Base-by-base conservation (phyloP, 2,888 invertebrate species). In the Furcula furcula region DNA sequence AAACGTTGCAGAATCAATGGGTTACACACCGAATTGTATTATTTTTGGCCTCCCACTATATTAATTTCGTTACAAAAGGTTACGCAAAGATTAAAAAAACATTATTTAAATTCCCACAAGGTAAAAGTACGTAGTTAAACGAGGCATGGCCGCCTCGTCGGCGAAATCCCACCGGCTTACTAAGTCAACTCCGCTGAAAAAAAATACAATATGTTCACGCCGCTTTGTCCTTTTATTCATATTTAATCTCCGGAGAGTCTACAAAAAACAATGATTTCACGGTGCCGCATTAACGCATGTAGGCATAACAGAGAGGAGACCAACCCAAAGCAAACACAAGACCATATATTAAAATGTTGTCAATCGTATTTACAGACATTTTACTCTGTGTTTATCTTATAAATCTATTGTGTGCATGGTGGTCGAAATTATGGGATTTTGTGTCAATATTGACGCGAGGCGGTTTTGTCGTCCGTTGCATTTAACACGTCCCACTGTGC, bases 231-330 rank as follows among this genome's bases (percentile, higher is more conserved):
- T 82, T 79, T 82, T 82, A 82, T 85, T 84, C 81, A 81, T 87
- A 82, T 86, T 86, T 86, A 84, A 85, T 85, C 83, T 86, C 65
- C 71, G 49, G 51, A 73, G 71, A 67, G 73, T 73, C 70, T 76
- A 83, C 77, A 86, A 86, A 87, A 87, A 87, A 85, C 83, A 83
- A 84, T 79, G 76, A 88, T 87, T 88, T 88, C 83, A 88, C 87
- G 87, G 83, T 82, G 77, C 76, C 78, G 85, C 80, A 84, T 86
- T 85, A 86, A 84, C 82, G 82, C 86, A 77, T 85, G 86, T 85
- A 85, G 82, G 83, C 86, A 84, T 83, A 84, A 84, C 85, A 80
- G 75, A 82, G 72, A 77, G 76, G 57, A 71, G 72, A 70, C 78
- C 71, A 68, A 76, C 71, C 79, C 82, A 85, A 76, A 74, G 79